phyloP scores from a whole-genome alignment of 2,888 invertebrate genomes.

The Zaprionus lineosus region DNA sequence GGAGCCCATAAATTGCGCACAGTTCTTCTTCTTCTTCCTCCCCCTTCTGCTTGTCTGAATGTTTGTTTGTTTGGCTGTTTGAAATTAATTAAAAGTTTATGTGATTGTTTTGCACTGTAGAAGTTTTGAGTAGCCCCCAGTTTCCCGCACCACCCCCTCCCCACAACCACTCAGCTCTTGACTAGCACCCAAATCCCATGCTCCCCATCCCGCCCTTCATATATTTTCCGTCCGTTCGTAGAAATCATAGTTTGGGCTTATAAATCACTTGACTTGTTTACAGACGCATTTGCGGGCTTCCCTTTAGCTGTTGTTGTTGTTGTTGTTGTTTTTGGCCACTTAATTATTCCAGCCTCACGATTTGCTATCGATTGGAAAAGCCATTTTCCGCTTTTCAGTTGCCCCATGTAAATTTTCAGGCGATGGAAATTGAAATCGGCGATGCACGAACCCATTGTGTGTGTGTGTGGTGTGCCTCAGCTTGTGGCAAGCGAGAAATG shows the following conservation, averaged over 20 bases:
- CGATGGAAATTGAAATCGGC: constrained; percentile 43
- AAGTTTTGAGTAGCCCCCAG: constrained; percentile 27
- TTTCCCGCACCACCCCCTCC: not conserved
- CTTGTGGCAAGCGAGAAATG: constrained; percentile 6
- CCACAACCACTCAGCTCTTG: not conserved
- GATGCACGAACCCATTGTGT: too few species aligned
- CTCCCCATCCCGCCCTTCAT: not conserved
- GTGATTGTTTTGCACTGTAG: constrained; percentile 60
- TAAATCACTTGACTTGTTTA: constrained; percentile 47
- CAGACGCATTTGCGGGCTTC: constrained; percentile 28
- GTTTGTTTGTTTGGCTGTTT: constrained; percentile 60
- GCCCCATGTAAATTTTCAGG: constrained; percentile 3
- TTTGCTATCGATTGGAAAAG: constrained; percentile 22
- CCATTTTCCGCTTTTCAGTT: constrained; percentile 14
- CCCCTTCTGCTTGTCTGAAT: not conserved
- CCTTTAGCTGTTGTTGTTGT: not conserved
- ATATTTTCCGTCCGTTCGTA: too few species aligned
- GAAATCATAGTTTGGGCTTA: constrained; percentile 20
- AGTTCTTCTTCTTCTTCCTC: constrained; percentile 41
- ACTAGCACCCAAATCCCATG: too few species aligned
- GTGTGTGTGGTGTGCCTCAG: too few species aligned
- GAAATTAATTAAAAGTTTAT: constrained; percentile 76
- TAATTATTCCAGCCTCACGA: constrained; percentile 29
- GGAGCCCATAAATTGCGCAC: constrained; percentile 54
- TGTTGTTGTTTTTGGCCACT: constrained; percentile 6